Base-by-base conservation (phyloP, 2,888 invertebrate genomes). In the Hedya salicella region DNA sequence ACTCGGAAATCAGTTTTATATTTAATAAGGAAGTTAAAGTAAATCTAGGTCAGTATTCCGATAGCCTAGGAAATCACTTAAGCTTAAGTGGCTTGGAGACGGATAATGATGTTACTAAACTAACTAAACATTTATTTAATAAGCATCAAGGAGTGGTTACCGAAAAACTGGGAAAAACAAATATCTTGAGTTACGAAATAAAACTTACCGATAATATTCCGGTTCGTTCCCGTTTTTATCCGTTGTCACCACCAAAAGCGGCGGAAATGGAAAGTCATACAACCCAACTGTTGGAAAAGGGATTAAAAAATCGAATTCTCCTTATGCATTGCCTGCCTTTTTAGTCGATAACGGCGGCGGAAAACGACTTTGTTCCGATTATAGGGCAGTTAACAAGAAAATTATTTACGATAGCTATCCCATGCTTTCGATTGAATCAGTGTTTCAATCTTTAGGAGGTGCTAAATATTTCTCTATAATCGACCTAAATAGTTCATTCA, bases 131-230 rank as follows among this genome's bases (percentile, higher is more conserved):
- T 4, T 8, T 53, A 2, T 21, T 53, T 2, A 1, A 9, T 1
- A 40, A 53, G 30, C 53, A 53, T n/a, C 13, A 53, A 53, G 40
- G 40, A 4, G 39, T 53, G 0, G 40, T 53, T 19, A 53, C 53
- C 3, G 21, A 53, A 40, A 40, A 39, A 14, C 40, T 53, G 13
- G n/a, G n/a, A n/a, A n/a, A n/a, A n/a, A n/a, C n/a, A n/a, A n/a
- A n/a, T n/a, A n/a, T n/a, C n/a, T n/a, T 21, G 30, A 40, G n/a
- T 39, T 53, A 53, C 13, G 40, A 53, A n/a, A 53, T 53, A 13
- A 39, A 21, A n/a, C n/a, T 53, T n/a, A 21, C n/a, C 5, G 53
- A 53, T 40, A 3, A 53, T n/a, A 9, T n/a, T 21, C 40, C 53
- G 11, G 53, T 53, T 40, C 53, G 53, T 17, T 53, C 40, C 13